Evolutionary conservation across 2,797 vertebrate genomes (phyloP).

Genomic region (Mustela erminea): DNA sequence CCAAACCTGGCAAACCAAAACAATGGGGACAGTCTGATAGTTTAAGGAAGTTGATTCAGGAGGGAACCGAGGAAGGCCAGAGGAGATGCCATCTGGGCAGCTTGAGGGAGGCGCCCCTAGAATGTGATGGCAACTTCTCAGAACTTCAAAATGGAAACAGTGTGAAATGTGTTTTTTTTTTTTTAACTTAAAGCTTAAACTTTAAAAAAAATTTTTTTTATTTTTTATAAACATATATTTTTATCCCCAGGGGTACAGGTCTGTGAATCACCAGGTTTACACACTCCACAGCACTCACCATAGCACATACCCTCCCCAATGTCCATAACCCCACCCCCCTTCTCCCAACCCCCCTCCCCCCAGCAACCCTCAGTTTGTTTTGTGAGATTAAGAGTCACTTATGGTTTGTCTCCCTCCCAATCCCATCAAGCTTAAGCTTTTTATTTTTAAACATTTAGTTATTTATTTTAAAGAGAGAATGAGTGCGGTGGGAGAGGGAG

Average conservation of each 20-base stretch:
- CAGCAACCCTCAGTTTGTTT: too few relatives aligned
- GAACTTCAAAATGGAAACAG: neutral
- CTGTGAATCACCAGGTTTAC: too few relatives aligned
- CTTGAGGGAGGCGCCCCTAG: neutral
- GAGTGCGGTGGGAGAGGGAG: neutral
- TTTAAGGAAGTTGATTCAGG: constrained; percentile 15
- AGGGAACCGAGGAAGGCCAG: constrained; percentile 22
- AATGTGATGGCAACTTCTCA: neutral
- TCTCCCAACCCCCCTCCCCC: too few relatives aligned
- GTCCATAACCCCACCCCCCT: too few relatives aligned
- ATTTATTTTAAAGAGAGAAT: neutral
- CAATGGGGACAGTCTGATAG: neutral
- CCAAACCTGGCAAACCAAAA: constrained; percentile 51
- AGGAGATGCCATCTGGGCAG: neutral
- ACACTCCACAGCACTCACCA: too few relatives aligned
- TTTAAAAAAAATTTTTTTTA: neutral
- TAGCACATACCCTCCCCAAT: too few relatives aligned
- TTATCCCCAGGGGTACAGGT: too few relatives aligned
- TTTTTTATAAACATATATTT: too few relatives aligned
- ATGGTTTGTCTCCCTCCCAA: too few relatives aligned
- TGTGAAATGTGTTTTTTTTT: neutral
- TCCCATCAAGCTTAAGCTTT: neutral
- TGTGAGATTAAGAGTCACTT: too few relatives aligned
- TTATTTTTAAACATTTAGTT: neutral
- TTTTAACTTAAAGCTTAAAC: neutral